phyloP scores from a whole-genome alignment of 1,140 invertebrate genomes.

The Ips nitidus region DNA sequence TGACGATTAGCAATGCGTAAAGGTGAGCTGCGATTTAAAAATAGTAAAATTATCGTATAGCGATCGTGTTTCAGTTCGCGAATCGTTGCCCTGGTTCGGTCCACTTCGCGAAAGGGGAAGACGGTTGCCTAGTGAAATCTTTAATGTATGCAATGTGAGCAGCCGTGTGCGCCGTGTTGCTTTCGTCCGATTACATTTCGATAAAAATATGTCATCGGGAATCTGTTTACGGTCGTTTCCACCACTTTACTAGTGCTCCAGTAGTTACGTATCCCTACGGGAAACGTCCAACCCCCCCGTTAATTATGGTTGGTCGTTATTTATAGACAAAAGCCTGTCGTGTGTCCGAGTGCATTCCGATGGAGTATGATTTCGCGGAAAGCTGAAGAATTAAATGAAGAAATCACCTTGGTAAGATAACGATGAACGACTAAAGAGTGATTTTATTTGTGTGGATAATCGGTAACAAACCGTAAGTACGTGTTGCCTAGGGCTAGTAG shows the following conservation, averaged over 20 bases:
- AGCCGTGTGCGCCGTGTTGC: constrained; percentile 40
- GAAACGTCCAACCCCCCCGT: not conserved
- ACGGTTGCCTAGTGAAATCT: constrained; percentile 47
- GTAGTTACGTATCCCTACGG: constrained; percentile 1
- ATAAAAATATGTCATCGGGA: constrained; percentile 39
- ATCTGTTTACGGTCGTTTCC: constrained; percentile 35
- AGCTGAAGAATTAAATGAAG: constrained; percentile 42
- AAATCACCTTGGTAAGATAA: constrained; percentile 43
- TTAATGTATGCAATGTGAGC: constrained; percentile 46
- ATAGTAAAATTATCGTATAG: too few species aligned
- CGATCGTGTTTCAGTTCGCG: not conserved
- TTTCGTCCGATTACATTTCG: constrained; percentile 29
- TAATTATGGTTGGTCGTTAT: not conserved
- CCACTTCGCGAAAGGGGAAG: constrained; percentile 45
- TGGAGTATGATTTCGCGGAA: constrained; percentile 33
- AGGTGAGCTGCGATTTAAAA: too few species aligned
- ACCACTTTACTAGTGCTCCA: constrained; percentile 11
- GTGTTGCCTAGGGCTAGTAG: too few species aligned
- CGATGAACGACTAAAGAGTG: constrained; percentile 16
- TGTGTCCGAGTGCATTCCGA: constrained; percentile 15
- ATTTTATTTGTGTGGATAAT: not conserved
- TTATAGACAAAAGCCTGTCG: constrained; percentile 23
- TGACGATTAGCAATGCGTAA: too few species aligned
- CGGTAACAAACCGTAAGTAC: too few species aligned
- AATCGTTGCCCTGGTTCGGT: constrained; percentile 37